phyloP scores from a whole-genome alignment of 1,140 invertebrate genomes.

The Aleiodes sp. region DNA sequence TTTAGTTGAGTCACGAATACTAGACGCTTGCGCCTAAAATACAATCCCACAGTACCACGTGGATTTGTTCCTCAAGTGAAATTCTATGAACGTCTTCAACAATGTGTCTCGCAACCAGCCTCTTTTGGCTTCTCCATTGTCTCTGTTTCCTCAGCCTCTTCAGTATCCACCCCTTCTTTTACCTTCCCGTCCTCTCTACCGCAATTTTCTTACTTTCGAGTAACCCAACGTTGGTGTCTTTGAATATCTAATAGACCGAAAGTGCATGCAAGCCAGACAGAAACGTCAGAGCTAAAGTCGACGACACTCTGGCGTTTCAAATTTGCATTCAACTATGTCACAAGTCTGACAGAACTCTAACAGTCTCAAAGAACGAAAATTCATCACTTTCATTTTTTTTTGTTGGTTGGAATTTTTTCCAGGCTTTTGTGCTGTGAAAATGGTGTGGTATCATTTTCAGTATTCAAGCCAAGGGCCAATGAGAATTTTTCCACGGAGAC shows the following conservation, averaged over 20 bases:
- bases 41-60: too few relatives aligned
- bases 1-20: background rate
- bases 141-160: background rate
- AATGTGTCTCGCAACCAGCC: constrained; percentile 3
- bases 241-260: constrained; percentile 18
- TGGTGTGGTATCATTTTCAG: too few relatives aligned
- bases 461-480: background rate
- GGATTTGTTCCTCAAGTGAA: background rate
- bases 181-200: background rate
- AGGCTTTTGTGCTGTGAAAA: too few relatives aligned
- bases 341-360: too few relatives aligned
- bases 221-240: constrained; percentile 10
- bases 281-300: constrained; percentile 1
- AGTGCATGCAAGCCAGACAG: constrained; percentile 4
- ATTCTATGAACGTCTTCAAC: background rate
- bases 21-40: too few relatives aligned
- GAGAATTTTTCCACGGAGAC: background rate
- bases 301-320: constrained; percentile 8
- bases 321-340: constrained; percentile 11
- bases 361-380: too few relatives aligned
- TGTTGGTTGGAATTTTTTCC: too few relatives aligned
- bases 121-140: background rate
- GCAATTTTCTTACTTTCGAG: too few relatives aligned
- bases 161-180: background rate
- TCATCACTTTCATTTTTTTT: too few relatives aligned